Base-by-base conservation (phyloP, 2,888 invertebrate species). In the Rotaria magnacalcarata region DNA sequence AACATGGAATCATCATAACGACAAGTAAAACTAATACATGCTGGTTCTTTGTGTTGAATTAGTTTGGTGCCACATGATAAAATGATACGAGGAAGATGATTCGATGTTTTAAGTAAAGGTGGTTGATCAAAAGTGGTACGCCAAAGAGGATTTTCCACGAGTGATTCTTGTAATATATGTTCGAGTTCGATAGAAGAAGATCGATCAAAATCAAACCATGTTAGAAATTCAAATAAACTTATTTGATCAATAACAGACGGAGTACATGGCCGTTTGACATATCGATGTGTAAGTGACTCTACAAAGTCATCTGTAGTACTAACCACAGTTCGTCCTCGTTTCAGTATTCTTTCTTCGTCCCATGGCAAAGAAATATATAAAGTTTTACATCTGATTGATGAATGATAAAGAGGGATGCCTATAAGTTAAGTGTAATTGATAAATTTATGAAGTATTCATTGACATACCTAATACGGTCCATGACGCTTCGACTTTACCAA, bases 371-470 rank as follows among this genome's bases (percentile, higher is more conserved):
- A 41, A 80, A 80, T 80, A 24, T 80, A 80, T 47, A 80, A 80
- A n/a, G 24, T 41, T 80, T 41, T 80, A 3, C 11, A 47, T 80
- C 43, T 80, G 2, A 47, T 80, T 24, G 24, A 47, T 19, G 75
- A 47, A 80, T 80, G 75, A 80, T 80, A 80, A 24, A 80, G n/a
- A 43, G 75, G 75, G 2, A 80, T 24, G 3, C 75, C 75, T 80
- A 47, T 21, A 24, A 75, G 1, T 41, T 19, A 41, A 0, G 19
- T 1, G 6, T 75, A 2, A 24, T 24, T 0, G 0, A 43, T 4
- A 24, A 24, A 24, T 75, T 3, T 47, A 19, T 43, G 0, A 75
- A 7, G 19, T 2, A 75, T 43, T 24, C 47, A 75, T 21, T 24
- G 0, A 10, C 10, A 43, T 47, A 75, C 43, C 41, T 24, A 47